Conservation (phyloP, 2,888 invertebrate species). For the Cistogaster globosa region DNA sequence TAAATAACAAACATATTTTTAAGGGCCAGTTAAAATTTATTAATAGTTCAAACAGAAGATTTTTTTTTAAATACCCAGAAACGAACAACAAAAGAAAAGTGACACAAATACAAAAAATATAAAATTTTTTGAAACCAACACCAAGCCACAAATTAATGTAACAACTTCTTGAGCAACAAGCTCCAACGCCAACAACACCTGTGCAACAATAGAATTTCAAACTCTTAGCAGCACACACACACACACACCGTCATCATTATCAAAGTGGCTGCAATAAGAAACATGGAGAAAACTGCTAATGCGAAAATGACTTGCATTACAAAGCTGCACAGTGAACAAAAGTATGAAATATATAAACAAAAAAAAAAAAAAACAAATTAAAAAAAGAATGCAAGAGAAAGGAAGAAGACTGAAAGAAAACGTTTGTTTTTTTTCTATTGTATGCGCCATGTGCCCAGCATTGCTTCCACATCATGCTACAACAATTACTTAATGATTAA, state of each 20-base stretch:
- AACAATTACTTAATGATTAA: slow-evolving; percentile 51
- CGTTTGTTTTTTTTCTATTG: not conserved
- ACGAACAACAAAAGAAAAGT: slow-evolving; percentile 5
- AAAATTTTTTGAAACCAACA: slow-evolving; percentile 5
- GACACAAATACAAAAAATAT: slow-evolving; percentile 14
- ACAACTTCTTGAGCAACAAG: slow-evolving; percentile 65
- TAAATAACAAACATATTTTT: not conserved
- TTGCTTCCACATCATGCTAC: slow-evolving; percentile 9
- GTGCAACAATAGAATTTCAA: slow-evolving; percentile 53
- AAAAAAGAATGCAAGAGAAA: slow-evolving; percentile 13
- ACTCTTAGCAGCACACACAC: slow-evolving; percentile 48
- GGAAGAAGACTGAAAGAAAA: slow-evolving; percentile 29
- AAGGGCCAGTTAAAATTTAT: slow-evolving; percentile 27
- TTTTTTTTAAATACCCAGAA: not conserved
- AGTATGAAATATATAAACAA: not conserved
- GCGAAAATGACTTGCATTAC: slow-evolving; percentile 73
- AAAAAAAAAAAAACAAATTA: too few relatives aligned
- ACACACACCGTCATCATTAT: slow-evolving; percentile 64
- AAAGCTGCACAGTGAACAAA: slow-evolving; percentile 38
- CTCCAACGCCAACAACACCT: slow-evolving; percentile 46
- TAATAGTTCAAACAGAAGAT: slow-evolving; percentile 22
- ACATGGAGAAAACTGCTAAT: slow-evolving; percentile 70
- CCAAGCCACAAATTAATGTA: slow-evolving; percentile 67
- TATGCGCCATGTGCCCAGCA: slow-evolving; percentile 24
- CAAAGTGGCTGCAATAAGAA: slow-evolving; percentile 69